A percentile compares a stretch with the other conserved stretches of the same genome.
Evolutionary conservation across 2,888 invertebrate genomes (phyloP).

Genomic region (Thalpophila matura): DNA sequence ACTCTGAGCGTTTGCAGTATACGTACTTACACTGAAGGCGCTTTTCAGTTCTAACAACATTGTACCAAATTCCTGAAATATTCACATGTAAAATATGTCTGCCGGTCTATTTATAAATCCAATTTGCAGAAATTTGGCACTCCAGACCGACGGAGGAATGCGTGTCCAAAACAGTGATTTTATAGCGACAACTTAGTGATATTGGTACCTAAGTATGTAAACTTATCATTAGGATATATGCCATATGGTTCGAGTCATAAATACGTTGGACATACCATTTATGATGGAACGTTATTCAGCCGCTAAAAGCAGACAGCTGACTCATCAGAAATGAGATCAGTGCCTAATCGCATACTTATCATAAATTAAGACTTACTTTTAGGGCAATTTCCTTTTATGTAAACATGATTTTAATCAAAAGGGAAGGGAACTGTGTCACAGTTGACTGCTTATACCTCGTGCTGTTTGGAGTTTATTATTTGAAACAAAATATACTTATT

Average conservation of each 20-base stretch:
- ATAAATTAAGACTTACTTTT: slow-evolving; percentile 57
- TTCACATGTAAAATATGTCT: slow-evolving; percentile 34
- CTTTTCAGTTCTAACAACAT: slow-evolving; percentile 16
- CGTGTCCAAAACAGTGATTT: slow-evolving; percentile 36
- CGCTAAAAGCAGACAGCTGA: slow-evolving; percentile 75
- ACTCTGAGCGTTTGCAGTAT: slow-evolving; percentile 7
- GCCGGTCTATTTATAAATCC: slow-evolving; percentile 44
- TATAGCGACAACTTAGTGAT: slow-evolving; percentile 20
- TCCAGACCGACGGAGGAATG: slow-evolving; percentile 45
- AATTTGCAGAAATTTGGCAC: slow-evolving; percentile 60
- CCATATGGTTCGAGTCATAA: slow-evolving; percentile 60
- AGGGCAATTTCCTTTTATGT: slow-evolving; percentile 45
- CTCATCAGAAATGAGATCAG: slow-evolving; percentile 82
- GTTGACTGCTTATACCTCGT: slow-evolving; percentile 9
- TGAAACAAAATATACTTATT: too few species aligned
- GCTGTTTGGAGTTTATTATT: neutral
- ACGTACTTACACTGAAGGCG: slow-evolving; percentile 1
- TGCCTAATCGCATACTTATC: slow-evolving; percentile 58
- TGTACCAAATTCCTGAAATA: slow-evolving; percentile 49
- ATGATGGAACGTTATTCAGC: slow-evolving; percentile 63
- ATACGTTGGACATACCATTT: slow-evolving; percentile 64
- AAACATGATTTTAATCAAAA: slow-evolving; percentile 42
- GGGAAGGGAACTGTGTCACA: slow-evolving; percentile 38
- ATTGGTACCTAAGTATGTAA: too few species aligned
- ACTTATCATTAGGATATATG: too few species aligned